A percentile compares a stretch with the other conserved stretches of the same genome.
Evolutionary conservation across 2,797 vertebrate species (phyloP).

Genomic region (Lagorchestes hirsutus): DNA sequence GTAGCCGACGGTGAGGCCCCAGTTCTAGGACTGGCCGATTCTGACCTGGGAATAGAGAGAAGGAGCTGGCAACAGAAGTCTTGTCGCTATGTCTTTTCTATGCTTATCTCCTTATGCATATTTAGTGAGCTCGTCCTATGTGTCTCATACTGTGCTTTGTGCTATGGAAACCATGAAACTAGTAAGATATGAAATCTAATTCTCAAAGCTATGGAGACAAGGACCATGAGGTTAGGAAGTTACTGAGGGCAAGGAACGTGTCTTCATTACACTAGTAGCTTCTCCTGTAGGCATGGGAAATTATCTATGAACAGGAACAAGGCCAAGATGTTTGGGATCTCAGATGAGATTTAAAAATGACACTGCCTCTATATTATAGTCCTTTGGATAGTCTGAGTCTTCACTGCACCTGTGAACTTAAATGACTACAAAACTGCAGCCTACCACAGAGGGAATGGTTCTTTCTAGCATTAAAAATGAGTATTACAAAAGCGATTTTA

Average conservation of each 20-base stretch:
- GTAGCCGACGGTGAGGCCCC: conserved; percentile 87
- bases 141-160: not conserved
- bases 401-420: not conserved
- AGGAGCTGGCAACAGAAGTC: not conserved
- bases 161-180: not conserved
- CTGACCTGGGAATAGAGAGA: conserved; percentile 86
- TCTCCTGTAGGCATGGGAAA: not conserved
- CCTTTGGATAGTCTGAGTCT: not conserved
- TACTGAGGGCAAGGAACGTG: not conserved
- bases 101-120: not conserved
- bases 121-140: not conserved
- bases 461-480: not conserved
- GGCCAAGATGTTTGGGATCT: not conserved
- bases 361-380: not conserved
- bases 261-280: not conserved
- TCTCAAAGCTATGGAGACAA: not conserved
- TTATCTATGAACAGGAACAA: not conserved
- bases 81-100: not conserved
- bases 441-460: not conserved
- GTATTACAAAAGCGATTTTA: not conserved
- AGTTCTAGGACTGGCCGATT: conserved; percentile 85
- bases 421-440: not conserved
- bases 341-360: not conserved
- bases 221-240: not conserved
- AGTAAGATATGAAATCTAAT: not conserved